Base-by-base conservation (phyloP, 2,888 invertebrate genomes). In the Drosophila mettleri region DNA sequence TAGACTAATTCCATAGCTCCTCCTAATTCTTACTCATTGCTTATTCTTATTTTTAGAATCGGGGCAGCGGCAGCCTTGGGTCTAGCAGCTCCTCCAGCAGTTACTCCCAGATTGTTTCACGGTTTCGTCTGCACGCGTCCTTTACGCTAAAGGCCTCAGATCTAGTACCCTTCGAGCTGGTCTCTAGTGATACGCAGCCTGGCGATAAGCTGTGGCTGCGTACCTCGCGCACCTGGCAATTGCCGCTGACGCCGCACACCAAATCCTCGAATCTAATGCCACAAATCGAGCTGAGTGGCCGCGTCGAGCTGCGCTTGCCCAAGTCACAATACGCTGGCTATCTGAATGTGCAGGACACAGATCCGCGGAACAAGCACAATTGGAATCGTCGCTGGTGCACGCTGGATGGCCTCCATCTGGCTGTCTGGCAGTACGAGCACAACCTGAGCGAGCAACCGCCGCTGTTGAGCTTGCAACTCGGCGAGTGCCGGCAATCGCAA, bases 311-410 rank as follows among this genome's bases (percentile, higher is more conserved):
- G 3, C 80, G 87, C 7, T 71, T 91, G 60, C 80, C 84, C 4
- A 91, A 90, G 60, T 55, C 43, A 0, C 62, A 61, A 0, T 75
- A 92, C 41, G 80, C 90, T 2, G 94, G 94, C 1, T 94, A 94
- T 77, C 77, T 94, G 2, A 93, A 93, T 43, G 90, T 94, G 14
- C 93, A 93, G 18, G 91, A 92, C 45, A 88, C 92, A 14, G 91
- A 92, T 52, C 90, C 92, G 18, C 74, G 79, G n/a, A 91, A 90
- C 6, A 83, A 88, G 0, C 90, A 93, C 20, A 89, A 90, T 57
- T 94, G 94, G 94, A 94, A 94, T 82, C 92, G 93, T 0, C 91
- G 93, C 55, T 94, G 94, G 94, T 94, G 94, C 78, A 91, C 92
- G 6, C 83, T 94, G 8, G 89, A 92, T 24, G 93, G 93, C 0